phyloP scores from a whole-genome alignment of 1,140 invertebrate species.

The Littorina saxatilis region DNA sequence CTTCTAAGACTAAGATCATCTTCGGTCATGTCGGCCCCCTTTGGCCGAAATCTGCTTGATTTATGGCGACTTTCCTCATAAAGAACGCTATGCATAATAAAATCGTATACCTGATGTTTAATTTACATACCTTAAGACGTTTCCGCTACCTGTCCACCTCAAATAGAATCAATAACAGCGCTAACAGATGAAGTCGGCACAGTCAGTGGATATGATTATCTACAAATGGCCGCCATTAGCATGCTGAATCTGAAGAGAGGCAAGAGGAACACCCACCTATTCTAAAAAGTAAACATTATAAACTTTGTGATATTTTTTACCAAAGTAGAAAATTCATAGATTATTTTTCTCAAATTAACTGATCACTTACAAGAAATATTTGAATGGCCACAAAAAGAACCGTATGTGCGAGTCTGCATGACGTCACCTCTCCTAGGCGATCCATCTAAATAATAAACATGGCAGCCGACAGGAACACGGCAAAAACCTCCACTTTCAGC shows the following conservation, averaged over 20 bases:
- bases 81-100: too few relatives aligned
- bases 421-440: conserved; percentile 41
- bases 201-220: conserved; percentile 62
- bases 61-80: too few relatives aligned
- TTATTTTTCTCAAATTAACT: conserved; percentile 6
- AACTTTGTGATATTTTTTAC: background rate
- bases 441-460: conserved; percentile 36
- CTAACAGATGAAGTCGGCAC: conserved; percentile 39
- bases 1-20: background rate
- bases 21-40: too few relatives aligned
- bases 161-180: background rate
- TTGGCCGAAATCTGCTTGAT: too few relatives aligned
- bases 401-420: conserved; percentile 28
- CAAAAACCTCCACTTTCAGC: conserved; percentile 30
- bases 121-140: too few relatives aligned
- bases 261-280: conserved; percentile 39
- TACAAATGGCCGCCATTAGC: conserved; percentile 70
- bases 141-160: too few relatives aligned
- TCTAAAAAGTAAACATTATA: background rate
- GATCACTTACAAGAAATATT: background rate
- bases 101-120: too few relatives aligned
- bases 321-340: background rate
- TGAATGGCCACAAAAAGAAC: background rate
- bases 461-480: conserved; percentile 9
- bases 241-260: conserved; percentile 42